Conservation (phyloP, 2,888 invertebrate species). For the Catocala nupta region DNA sequence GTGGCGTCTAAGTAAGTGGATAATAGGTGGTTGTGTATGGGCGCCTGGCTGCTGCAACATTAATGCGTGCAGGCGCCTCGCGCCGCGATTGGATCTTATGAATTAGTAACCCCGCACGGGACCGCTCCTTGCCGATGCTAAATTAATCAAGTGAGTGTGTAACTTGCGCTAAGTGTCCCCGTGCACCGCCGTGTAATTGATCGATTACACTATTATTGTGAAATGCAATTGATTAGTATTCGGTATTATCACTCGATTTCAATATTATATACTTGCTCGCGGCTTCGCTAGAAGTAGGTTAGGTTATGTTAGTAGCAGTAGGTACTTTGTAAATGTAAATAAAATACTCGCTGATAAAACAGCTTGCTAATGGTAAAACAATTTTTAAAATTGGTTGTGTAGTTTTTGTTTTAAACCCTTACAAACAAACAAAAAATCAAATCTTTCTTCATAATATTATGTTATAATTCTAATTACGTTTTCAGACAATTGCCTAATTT, state of each 20-base stretch:
- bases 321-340: no score
- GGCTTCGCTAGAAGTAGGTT: no score
- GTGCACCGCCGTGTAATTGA: slow-evolving; percentile 44
- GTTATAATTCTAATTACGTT: no score
- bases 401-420: no score
- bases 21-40: slow-evolving; percentile 53
- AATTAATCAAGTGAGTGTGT: slow-evolving; percentile 62
- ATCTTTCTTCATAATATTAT: no score
- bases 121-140: slow-evolving; percentile 50
- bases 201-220: slow-evolving; percentile 41
- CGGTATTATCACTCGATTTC: background rate
- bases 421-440: no score
- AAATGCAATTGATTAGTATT: slow-evolving; percentile 18
- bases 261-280: no score
- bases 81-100: slow-evolving; percentile 67
- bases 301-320: no score
- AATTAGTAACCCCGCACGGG: slow-evolving; percentile 66
- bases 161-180: slow-evolving; percentile 52
- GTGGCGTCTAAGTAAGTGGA: slow-evolving; percentile 37
- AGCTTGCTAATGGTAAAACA: no score
- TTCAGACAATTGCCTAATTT: no score
- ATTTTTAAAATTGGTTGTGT: no score
- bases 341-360: no score
- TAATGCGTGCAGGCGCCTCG: slow-evolving; percentile 67
- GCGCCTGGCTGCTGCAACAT: slow-evolving; percentile 59